Base-by-base conservation (phyloP, 2,797 vertebrate genomes). In the Clarias pachynema region DNA sequence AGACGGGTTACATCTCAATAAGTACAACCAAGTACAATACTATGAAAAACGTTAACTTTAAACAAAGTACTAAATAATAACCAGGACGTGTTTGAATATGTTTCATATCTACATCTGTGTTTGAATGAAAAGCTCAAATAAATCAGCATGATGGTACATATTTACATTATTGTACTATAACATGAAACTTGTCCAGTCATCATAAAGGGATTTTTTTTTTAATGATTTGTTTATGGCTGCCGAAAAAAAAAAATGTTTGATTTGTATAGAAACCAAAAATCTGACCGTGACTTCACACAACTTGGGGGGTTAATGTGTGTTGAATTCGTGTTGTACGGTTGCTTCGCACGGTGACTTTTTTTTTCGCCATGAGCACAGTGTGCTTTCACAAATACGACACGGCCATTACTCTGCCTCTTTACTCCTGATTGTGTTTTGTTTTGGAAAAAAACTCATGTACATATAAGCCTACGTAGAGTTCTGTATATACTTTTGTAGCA, bases 401-500 rank as follows among this genome's bases (percentile, higher is more conserved):
- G 31, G 31, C 10, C 18, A 1, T 77, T 18, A 56, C 73, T 59
- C 56, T 22, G 4, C 75, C 75, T 59, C 53, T 31, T 75, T 29
- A 26, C 49, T 56, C 44, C 72, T 34, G 74, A 57, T 22, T 69
- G 70, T 49, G 15, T 56, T 56, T 75, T 5, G 6, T 80, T 70
- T 49, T 6, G 9, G 49, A 31, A 60, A 10, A 60, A 5, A 5
- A 63, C 6, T 5, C 56, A 37, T 86, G 57, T 83, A 73, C 34
- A 83, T 79, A 72, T 1, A 10, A 59, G 14, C 18, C 56, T 40
- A 70, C 66, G 12, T 24, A 22, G 3, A 34, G 16, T 86, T 82
- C 24, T 83, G 75, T 73, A 66, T 79, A 60, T 79, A 74, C 57
- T 86, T 86, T 86, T 86, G 66, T 84, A 86, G 81, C 81, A 40